A percentile compares a stretch with the other conserved stretches of the same genome.
phyloP scores from a whole-genome alignment of 2,888 invertebrate species.

The Pseudoips prasinana region DNA sequence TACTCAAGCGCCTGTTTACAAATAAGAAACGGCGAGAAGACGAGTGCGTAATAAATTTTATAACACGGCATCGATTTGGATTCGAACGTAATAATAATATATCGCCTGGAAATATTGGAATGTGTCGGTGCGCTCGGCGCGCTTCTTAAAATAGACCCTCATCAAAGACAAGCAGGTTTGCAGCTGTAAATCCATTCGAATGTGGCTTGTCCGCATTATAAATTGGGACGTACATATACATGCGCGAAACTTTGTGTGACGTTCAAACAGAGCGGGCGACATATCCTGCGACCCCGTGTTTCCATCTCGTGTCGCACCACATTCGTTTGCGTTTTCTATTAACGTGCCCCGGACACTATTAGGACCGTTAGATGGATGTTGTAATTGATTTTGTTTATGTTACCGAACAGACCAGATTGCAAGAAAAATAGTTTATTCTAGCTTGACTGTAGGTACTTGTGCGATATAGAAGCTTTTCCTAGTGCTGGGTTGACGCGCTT shows the following conservation, averaged over 20 bases:
- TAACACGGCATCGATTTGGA: conserved; percentile 75
- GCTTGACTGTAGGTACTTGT: no score
- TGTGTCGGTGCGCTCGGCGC: conserved; percentile 75
- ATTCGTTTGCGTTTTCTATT: conserved; percentile 74
- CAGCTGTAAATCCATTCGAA: conserved; percentile 82
- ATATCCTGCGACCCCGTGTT: conserved; percentile 54
- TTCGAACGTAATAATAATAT: conserved; percentile 80
- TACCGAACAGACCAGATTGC: conserved; percentile 48
- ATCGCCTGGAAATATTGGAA: conserved; percentile 78
- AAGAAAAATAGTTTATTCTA: conserved; percentile 44
- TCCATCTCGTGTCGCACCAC: conserved; percentile 57
- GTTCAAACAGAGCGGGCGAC: conserved; percentile 38
- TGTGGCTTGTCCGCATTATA: conserved; percentile 79
- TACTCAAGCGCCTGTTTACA: conserved; percentile 76
- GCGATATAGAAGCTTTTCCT: no score
- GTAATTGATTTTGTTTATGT: conserved; percentile 65
- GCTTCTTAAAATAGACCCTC: conserved; percentile 78
- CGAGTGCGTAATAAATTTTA: conserved; percentile 80
- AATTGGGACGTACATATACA: conserved; percentile 64
- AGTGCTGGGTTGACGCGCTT: no score
- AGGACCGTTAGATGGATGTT: conserved; percentile 62
- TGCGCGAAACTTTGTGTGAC: conserved; percentile 37
- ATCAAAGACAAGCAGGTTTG: conserved; percentile 81
- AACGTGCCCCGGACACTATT: conserved; percentile 68
- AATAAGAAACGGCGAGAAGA: conserved; percentile 73